Evolutionary conservation across 2,113 vertebrate species (phyloP).

Genomic region (Rhabdomys dilectus): DNA sequence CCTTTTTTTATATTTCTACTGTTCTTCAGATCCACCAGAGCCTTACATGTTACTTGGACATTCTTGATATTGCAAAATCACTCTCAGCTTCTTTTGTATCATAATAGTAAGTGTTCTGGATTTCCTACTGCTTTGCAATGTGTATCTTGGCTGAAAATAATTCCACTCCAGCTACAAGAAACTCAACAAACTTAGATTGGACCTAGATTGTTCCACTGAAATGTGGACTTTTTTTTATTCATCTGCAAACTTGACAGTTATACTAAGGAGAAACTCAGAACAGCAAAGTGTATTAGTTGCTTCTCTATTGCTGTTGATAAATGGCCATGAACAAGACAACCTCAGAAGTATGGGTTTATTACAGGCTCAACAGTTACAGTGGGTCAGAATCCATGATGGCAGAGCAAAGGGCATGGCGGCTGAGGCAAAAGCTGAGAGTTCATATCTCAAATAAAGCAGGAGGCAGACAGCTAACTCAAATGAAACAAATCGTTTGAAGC

Average conservation of each 20-base stretch:
- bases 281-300: neutral
- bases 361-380: neutral
- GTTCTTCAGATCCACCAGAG: neutral
- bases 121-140: neutral
- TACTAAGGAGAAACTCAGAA: neutral
- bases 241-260: conserved; percentile 7
- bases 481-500: neutral
- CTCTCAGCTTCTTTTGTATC: neutral
- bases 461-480: neutral
- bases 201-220: neutral
- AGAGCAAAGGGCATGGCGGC: neutral
- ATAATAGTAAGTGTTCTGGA: neutral
- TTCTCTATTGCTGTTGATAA: neutral
- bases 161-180: neutral
- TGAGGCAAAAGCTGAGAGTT: neutral
- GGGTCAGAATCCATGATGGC: neutral
- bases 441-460: neutral
- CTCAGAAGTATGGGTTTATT: neutral
- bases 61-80: neutral
- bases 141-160: neutral
- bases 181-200: neutral
- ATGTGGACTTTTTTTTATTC: neutral
- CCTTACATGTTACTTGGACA: neutral
- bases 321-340: neutral
- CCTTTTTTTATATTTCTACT: neutral